These are phyloP conservation scores for Eulimnadia texana DNA, from an alignment of 1,140 invertebrate genomes.

Conservation along the genomic window DNA sequence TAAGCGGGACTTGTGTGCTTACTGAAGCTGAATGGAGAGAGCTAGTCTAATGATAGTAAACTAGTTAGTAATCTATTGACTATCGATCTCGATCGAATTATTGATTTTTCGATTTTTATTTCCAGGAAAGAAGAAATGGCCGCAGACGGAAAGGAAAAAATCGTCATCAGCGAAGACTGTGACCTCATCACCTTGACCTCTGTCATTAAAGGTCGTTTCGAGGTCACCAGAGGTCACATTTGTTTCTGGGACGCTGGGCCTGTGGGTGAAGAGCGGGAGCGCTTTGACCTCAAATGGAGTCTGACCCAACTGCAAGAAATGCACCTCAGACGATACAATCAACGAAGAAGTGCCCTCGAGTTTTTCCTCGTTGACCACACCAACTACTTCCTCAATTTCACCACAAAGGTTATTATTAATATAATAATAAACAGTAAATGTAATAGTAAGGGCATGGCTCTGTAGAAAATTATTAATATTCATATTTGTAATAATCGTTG, in stretches of 20 bases:
- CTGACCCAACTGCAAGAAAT: constrained; percentile 43
- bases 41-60: too few species aligned
- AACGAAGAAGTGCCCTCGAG: constrained; percentile 45
- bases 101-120: not conserved
- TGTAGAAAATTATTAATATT: too few species aligned
- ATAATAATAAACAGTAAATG: too few species aligned
- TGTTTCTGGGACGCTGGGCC: constrained; percentile 45
- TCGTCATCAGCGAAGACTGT: constrained; percentile 43
- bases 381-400: constrained; percentile 52
- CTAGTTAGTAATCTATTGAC: too few species aligned
- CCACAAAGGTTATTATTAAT: constrained; percentile 36
- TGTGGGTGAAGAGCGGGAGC: constrained; percentile 38
- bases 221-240: constrained; percentile 44
- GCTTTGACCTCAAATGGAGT: constrained; percentile 36
- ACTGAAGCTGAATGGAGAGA: too few species aligned
- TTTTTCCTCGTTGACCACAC: constrained; percentile 50
- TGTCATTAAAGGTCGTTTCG: constrained; percentile 44
- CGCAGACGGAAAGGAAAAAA: constrained; percentile 35
- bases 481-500: too few species aligned
- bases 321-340: constrained; percentile 46
- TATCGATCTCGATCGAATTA: too few species aligned
- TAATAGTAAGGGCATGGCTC: too few species aligned
- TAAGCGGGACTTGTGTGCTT: too few species aligned
- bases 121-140: constrained; percentile 12
- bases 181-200: constrained; percentile 46